Base-by-base conservation (phyloP, 2,888 invertebrate species). In the Melitaea athalia region DNA sequence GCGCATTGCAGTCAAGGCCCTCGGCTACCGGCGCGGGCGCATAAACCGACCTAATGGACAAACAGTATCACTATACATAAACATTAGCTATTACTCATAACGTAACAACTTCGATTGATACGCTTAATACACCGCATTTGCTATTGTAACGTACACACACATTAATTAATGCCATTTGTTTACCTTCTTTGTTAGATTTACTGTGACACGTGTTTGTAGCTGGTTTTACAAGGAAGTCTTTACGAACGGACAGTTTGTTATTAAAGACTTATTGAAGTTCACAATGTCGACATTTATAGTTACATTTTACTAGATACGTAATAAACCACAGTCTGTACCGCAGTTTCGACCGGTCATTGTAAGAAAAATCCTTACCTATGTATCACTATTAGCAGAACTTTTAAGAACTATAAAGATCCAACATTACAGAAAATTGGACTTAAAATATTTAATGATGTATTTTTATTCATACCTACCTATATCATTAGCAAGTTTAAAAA, bases 1-100 rank as follows among this genome's bases (percentile, higher is more conserved):
- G 91, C 88, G 88, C 91, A 92, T 92, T 92, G 91, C 91, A 82
- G 92, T 91, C 92, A 92, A 92, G 92, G 92, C 87, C 83, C 84
- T 71, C 84, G 75, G 77, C 82, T 80, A 74, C 75, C 74, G 74
- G 71, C 74, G 69, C 69, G 64, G 70, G 76, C 80, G 81, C 84
- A 80, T 83, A 82, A 64, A 17, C 57, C 38, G 38, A 8, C 38
- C 6, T 8, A 84, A 80, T 81, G 79, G 83, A 81, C 80, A 77
- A 84, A 83, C 81, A 81, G 78, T 80, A 81, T 80, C 79, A 72
- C 68, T 69, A 74, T 69, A 71, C 68, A 68, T 70, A 70, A 73
- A 74, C 73, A 73, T 74, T 68, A 65, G 63, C 68, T 72, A 72
- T 74, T 72, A 74, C 69, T 72, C 74, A 74, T 75, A 71, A 70